phyloP scores from a whole-genome alignment of 2,888 invertebrate species.

The Mythimna lalbum region DNA sequence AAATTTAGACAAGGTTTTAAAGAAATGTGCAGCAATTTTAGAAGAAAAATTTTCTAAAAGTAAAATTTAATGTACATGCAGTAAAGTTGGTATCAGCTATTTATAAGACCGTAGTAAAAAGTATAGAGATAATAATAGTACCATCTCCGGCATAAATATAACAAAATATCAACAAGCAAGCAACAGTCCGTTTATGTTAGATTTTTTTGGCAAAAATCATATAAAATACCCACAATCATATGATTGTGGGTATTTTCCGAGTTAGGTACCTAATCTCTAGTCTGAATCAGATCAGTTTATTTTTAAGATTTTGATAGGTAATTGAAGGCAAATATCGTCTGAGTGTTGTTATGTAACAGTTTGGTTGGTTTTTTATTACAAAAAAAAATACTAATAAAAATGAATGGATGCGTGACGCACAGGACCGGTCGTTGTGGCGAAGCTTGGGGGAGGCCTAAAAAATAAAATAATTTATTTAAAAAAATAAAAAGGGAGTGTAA shows the following conservation, averaged over 20 bases:
- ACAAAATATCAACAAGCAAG: background rate
- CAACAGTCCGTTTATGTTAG: background rate
- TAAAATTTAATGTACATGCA: background rate
- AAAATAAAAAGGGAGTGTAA: background rate
- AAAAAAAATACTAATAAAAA: background rate
- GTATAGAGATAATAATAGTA: background rate
- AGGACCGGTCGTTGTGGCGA: no score
- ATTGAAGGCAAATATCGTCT: no score
- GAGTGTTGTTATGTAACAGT: no score
- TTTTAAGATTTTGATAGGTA: background rate
- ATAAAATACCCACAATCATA: no score
- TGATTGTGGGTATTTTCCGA: background rate
- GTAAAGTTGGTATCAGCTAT: background rate
- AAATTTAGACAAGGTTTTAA: conserved; percentile 7
- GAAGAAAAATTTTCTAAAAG: background rate
- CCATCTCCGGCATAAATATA: background rate
- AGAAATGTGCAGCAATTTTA: background rate
- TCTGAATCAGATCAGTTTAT: no score
- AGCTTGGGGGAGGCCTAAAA: no score
- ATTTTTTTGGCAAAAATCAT: background rate
- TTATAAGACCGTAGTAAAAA: background rate
- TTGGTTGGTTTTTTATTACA: background rate
- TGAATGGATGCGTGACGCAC: no score
- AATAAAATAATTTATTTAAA: background rate
- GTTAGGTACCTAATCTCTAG: no score